These are phyloP conservation scores for Habrosyne pyritoides DNA, from an alignment of 2,888 invertebrate genomes.

Conservation along the genomic window DNA sequence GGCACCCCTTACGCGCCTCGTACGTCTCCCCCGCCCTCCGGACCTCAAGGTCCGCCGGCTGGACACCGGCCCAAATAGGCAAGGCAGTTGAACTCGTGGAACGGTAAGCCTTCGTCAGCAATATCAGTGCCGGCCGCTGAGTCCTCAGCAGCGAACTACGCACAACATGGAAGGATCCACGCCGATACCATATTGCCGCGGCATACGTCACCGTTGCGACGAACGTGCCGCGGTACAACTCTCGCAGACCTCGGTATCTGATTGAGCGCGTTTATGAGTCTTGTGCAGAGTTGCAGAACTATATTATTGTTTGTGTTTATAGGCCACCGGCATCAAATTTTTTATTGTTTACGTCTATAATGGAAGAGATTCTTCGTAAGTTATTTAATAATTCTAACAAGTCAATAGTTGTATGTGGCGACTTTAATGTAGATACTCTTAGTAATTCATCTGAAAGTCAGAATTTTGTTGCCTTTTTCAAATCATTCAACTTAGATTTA, in stretches of 20 bases:
- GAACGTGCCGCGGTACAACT: constrained; percentile 16
- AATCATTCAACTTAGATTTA: too few relatives aligned
- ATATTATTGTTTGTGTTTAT: too few relatives aligned
- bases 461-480: too few relatives aligned
- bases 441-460: too few relatives aligned
- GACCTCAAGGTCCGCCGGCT: constrained; percentile 33
- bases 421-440: too few relatives aligned
- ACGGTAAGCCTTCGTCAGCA: constrained; percentile 37
- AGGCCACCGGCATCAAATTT: too few relatives aligned
- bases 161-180: constrained; percentile 15
- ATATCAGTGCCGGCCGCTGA: constrained; percentile 22
- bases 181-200: constrained; percentile 20
- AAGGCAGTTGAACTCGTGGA: constrained; percentile 30
- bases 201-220: constrained; percentile 20
- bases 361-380: too few relatives aligned
- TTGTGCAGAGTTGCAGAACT: too few relatives aligned
- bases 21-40: constrained; percentile 19
- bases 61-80: constrained; percentile 33
- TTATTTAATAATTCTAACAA: too few relatives aligned
- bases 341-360: too few relatives aligned
- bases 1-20: background rate
- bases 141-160: constrained; percentile 21
- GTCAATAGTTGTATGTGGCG: too few relatives aligned
- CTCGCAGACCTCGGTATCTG: constrained; percentile 20
- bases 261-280: too few relatives aligned